Evolutionary conservation across 2,113 vertebrate species (phyloP).

Genomic region (Mirza zaza): DNA sequence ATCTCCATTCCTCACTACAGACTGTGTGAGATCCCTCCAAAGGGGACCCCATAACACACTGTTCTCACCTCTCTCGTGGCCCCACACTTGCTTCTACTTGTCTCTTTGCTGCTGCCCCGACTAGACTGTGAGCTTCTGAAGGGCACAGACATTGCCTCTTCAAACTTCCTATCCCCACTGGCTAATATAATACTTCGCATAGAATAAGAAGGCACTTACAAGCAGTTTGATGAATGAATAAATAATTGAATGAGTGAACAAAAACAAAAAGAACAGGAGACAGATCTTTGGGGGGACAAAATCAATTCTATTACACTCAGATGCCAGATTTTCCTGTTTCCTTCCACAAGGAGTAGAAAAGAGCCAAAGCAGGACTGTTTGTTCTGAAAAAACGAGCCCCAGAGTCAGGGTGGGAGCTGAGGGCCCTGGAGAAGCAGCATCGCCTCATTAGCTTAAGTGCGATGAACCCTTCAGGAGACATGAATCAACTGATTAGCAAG

Average conservation of each 20-base stretch:
- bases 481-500: background rate
- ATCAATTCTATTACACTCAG: background rate
- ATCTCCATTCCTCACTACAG: background rate
- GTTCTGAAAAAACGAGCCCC: background rate
- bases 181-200: background rate
- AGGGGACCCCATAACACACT: background rate
- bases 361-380: background rate
- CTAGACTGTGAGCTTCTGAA: background rate
- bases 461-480: background rate
- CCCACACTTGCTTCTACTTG: background rate
- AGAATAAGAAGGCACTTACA: background rate
- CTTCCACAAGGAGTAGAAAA: background rate
- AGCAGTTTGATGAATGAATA: background rate
- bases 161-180: background rate
- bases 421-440: background rate
- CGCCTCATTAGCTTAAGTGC: background rate
- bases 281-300: background rate
- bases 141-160: background rate
- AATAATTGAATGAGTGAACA: background rate
- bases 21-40: too few relatives aligned
- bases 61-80: fast-evolving
- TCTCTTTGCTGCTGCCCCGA: background rate
- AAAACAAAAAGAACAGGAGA: background rate
- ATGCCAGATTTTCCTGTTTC: background rate
- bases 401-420: background rate